Conservation (phyloP, 2,113 vertebrate genomes). For the Semicossyphus pulcher region DNA sequence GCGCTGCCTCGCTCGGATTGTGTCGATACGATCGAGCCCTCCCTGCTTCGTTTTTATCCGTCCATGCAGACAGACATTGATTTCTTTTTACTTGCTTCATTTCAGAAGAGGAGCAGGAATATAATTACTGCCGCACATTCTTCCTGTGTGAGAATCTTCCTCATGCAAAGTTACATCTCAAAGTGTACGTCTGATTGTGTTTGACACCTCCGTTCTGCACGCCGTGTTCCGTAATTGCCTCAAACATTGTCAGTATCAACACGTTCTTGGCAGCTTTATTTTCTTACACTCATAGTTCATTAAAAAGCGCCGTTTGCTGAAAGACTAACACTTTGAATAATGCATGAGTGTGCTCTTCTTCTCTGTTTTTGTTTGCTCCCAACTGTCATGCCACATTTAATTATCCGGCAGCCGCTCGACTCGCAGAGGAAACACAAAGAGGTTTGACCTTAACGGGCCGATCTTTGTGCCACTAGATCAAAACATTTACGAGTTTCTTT, state of each 20-base stretch:
- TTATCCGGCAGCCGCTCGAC: constrained; percentile 52
- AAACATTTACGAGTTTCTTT: constrained; percentile 35
- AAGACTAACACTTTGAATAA: constrained; percentile 61
- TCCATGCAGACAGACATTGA: constrained; percentile 56
- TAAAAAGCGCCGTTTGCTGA: constrained; percentile 49
- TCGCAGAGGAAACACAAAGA: constrained; percentile 25
- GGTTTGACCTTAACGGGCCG: constrained; percentile 60
- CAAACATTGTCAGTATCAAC: constrained; percentile 48
- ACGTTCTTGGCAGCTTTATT: constrained; percentile 52
- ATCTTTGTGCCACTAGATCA: constrained; percentile 50
- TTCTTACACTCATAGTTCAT: constrained; percentile 54
- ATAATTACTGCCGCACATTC: constrained; percentile 58
- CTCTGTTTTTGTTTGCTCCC: constrained; percentile 44
- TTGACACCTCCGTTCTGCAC: constrained; percentile 6
- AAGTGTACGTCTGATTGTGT: constrained; percentile 15
- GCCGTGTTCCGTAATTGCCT: constrained; percentile 29
- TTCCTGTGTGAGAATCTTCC: constrained; percentile 18
- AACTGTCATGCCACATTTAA: constrained; percentile 60
- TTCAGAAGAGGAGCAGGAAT: constrained; percentile 45
- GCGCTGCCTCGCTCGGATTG: constrained; percentile 48
- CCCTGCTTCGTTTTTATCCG: constrained; percentile 55
- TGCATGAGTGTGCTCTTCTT: constrained; percentile 61
- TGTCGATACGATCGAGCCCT: constrained; percentile 53
- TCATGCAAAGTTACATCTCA: background rate
- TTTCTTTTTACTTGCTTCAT: constrained; percentile 32